phyloP scores from a whole-genome alignment of 1,140 invertebrate species.

The Pseudomyrmex cubaensis region DNA sequence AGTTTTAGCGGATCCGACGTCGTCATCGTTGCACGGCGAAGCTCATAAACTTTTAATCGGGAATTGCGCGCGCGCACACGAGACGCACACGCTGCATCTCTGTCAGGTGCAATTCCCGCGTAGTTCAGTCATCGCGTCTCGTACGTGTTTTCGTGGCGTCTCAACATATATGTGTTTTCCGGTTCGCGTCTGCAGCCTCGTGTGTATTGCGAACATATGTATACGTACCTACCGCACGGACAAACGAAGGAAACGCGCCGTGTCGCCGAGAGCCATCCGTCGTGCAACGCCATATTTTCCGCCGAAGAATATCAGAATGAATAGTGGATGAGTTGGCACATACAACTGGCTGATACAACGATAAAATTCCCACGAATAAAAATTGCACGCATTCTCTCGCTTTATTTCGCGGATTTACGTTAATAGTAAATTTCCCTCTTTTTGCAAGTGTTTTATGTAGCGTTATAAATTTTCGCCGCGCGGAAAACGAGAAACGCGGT shows the following conservation, averaged over 20 bases:
- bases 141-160: neutral
- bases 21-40: slow-evolving; percentile 31
- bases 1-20: slow-evolving; percentile 4
- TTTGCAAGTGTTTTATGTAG: slow-evolving; percentile 53
- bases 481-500: slow-evolving; percentile 41
- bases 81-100: slow-evolving; percentile 32
- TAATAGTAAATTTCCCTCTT: slow-evolving; percentile 49
- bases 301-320: slow-evolving; percentile 48
- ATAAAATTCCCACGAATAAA: slow-evolving; percentile 44
- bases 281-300: slow-evolving; percentile 9
- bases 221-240: neutral
- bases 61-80: slow-evolving; percentile 27
- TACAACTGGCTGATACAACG: slow-evolving; percentile 38
- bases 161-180: too few species aligned
- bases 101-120: slow-evolving; percentile 64
- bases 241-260: slow-evolving; percentile 7
- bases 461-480: slow-evolving; percentile 57
- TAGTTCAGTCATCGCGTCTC: slow-evolving; percentile 56
- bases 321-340: slow-evolving; percentile 49
- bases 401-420: slow-evolving; percentile 57
- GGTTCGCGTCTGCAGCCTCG: neutral
- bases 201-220: neutral
- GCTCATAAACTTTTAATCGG: slow-evolving; percentile 55
- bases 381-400: slow-evolving; percentile 4
- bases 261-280: slow-evolving; percentile 1